Evolutionary conservation across 2,797 vertebrate genomes (phyloP).

Genomic region (Cercopithecus mitis): DNA sequence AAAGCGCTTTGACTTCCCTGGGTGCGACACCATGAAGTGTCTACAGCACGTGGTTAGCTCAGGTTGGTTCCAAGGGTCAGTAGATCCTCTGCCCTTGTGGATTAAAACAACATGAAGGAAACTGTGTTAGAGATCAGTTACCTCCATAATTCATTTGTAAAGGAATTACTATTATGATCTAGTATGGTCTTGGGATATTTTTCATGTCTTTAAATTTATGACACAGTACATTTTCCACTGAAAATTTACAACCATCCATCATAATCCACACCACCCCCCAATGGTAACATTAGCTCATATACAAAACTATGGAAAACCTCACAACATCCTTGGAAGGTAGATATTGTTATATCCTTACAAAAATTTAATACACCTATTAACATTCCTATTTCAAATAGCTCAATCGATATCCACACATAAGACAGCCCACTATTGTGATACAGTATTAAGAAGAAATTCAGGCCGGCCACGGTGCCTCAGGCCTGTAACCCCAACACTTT

Average conservation of each 20-base stretch:
- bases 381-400: slow-evolving; percentile 21
- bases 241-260: not conserved
- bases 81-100: not conserved
- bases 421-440: not conserved
- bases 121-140: not conserved
- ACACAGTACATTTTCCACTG: not conserved
- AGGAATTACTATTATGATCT: not conserved
- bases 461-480: not conserved
- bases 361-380: slow-evolving; percentile 22
- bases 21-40: not conserved
- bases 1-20: not conserved
- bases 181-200: not conserved
- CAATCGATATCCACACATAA: not conserved
- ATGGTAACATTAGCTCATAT: not conserved
- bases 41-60: not conserved
- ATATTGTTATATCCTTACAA: not conserved
- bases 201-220: not conserved
- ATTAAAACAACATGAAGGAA: not conserved
- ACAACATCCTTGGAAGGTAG: slow-evolving; percentile 29
- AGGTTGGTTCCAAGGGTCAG: not conserved
- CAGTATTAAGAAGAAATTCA: not conserved
- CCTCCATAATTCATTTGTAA: not conserved
- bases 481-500: not conserved
- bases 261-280: not conserved
- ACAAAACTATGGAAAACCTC: slow-evolving; percentile 44